Base-by-base conservation (phyloP, 2,888 invertebrate genomes). In the Ypsolopha sequella region DNA sequence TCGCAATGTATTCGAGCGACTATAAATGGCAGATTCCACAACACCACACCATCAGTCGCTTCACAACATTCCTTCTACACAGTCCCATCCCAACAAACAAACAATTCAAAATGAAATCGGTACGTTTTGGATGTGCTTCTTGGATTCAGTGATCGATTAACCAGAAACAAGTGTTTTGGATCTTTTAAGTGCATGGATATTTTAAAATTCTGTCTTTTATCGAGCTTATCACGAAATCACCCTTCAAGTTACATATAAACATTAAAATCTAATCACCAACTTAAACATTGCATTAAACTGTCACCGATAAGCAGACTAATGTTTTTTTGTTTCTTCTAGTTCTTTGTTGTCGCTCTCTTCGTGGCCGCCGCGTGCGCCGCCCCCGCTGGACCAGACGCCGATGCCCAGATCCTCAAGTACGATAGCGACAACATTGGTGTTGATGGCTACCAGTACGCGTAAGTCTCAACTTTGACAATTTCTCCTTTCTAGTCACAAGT, bases 81-180 rank as follows among this genome's bases (percentile, higher is more conserved):
- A 65, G 68, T 65, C 64, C 58, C 64, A 68, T 55, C 58, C 66
- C 64, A 63, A 64, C 57, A 56, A 63, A 60, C 66, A 58, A 56
- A 60, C 59, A 55, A 54, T 54, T 52, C 62, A 86, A 79, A 77
- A 86, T 86, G 86, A 86, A 85, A 82, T 78, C 73, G 79, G 86
- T 86, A 82, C 71, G 82, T 81, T 13, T 38, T 39, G 11, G 47
- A 24, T 24, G 24, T 24, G 24, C 24, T 24, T 24, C 4, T 24
- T 24, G 24, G 24, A 24, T 24, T 24, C 24, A 24, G 24, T 24
- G 24, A 24, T 24, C 24, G 24, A 24, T 24, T 24, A 24, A 24
- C 24, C 4, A 24, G 24, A 24, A 24, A 24, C 4, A 24, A 24
- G 24, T 4, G 24, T 24, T 24, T 24, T 24, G 24, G 2, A 24